Base-by-base conservation (phyloP, 2,888 invertebrate species). In the Idaea dimidiata region DNA sequence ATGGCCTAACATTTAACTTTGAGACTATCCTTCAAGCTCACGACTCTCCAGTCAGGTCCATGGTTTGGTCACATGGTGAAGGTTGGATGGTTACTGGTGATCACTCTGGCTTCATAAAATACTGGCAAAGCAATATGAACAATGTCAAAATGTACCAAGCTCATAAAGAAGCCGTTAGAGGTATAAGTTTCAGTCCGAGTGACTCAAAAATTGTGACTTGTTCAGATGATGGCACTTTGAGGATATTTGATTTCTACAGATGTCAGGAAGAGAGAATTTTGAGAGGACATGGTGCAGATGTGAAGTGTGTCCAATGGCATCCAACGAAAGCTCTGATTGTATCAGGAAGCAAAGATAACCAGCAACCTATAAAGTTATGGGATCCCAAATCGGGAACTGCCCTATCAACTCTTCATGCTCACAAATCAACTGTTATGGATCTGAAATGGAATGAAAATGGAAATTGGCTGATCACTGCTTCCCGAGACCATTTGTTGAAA, bases 1-100 rank as follows among this genome's bases (percentile, higher is more conserved):
- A 99, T 93, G 99, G 99, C 33, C 94, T 99, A 32, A 99, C 99
- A n/a, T 99, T 99, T 90, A 99, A 99, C 93, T 99, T 99, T 93
- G 99, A 99, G 93, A 99, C 99, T n/a, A 99, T 99, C 86, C 93
- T 99, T 59, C 99, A 99, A 98, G 99, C 99, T n/a, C 99, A 99
- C 82, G 99, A 99, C 87, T 97, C 98, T 70, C 98, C 99, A 14
- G 99, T 99, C n/a, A 94, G 99, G 71, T 98, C 99, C 62, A 99
- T 99, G 99, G 97, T 98, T 58, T 99, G 99, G 99, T 99, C 99
- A 61, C 98, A 99, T 90, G 99, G 98, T 80, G 99, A 99, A 93
- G 97, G 97, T 77, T 99, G 99, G 99, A 99, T 99, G 98, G 97
- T 99, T 66, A 99, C 99, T 0, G 99, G 98, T 18, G 99, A 99